phyloP scores from a whole-genome alignment of 2,888 invertebrate species.

The Fabriciana adippe region DNA sequence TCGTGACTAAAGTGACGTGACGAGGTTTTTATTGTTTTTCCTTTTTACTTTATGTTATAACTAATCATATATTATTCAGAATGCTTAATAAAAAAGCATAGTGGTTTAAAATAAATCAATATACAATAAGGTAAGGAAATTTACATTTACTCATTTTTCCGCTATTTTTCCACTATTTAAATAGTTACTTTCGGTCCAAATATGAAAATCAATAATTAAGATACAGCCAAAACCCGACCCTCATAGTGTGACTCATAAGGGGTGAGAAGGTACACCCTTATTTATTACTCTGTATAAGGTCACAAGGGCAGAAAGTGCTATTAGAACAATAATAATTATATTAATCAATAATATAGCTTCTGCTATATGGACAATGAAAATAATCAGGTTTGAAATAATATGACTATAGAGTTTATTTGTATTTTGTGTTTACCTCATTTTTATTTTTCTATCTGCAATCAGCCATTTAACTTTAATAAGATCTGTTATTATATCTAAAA shows the following conservation, averaged over 20 bases:
- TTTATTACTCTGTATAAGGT: conserved; percentile 30
- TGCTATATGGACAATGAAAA: not conserved
- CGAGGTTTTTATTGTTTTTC: not conserved
- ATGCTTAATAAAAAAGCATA: no score
- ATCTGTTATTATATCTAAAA: no score
- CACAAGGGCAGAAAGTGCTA: conserved; percentile 29
- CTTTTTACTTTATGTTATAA: not conserved
- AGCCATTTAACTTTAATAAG: no score
- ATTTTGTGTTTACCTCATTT: no score
- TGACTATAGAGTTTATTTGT: no score
- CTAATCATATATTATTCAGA: not conserved
- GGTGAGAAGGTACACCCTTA: conserved; percentile 29
- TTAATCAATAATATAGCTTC: conserved; percentile 11
- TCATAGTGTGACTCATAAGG: conserved; percentile 31
- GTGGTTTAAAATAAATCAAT: no score
- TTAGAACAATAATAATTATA: conserved; percentile 5
- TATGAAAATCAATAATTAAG: conserved; percentile 3
- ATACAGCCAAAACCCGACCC: conserved; percentile 18
- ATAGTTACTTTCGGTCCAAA: not conserved
- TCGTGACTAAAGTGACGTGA: not conserved
- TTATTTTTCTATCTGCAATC: no score
- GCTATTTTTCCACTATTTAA: not conserved
- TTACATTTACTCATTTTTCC: no score
- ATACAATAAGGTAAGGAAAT: no score
- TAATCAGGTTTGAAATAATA: not conserved